phyloP scores from a whole-genome alignment of 2,888 invertebrate species.

The Opisthograptis luteolata region DNA sequence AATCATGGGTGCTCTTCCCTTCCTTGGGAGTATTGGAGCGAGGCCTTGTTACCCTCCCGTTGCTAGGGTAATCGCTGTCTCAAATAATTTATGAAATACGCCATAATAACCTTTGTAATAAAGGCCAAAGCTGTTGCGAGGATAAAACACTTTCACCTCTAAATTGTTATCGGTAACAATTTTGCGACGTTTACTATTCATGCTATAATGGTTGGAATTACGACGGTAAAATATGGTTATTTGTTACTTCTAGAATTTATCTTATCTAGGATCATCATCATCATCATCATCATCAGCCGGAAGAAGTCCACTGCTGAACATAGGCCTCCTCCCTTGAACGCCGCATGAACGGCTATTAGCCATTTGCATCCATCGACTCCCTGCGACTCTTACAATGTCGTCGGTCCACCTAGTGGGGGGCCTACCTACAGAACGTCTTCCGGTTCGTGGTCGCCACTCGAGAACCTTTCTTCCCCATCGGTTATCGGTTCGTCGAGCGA shows the following conservation, averaged over 20 bases:
- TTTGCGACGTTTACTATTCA: constrained; percentile 28
- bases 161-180: constrained; percentile 58
- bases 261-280: no score
- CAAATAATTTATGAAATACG: constrained; percentile 78
- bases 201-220: constrained; percentile 12
- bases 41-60: constrained; percentile 60
- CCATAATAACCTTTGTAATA: constrained; percentile 75
- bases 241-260: constrained; percentile 8
- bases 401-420: no score
- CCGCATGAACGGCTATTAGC: no score
- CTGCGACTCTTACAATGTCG: no score
- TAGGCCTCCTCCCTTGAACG: no score
- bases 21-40: constrained; percentile 43
- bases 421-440: no score
- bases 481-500: no score
- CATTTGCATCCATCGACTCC: no score
- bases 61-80: constrained; percentile 63
- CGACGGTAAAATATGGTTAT: constrained; percentile 6
- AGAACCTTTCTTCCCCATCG: no score
- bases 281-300: no score
- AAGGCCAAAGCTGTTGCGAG: constrained; percentile 56
- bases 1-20: constrained; percentile 25
- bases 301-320: no score
- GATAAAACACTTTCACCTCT: constrained; percentile 64
- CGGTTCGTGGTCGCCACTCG: no score